A percentile compares a stretch with the other conserved stretches of the same genome.
These are phyloP conservation scores for Hyposoter dolosus DNA, from an alignment of 2,888 invertebrate species.

Conservation along the genomic window DNA sequence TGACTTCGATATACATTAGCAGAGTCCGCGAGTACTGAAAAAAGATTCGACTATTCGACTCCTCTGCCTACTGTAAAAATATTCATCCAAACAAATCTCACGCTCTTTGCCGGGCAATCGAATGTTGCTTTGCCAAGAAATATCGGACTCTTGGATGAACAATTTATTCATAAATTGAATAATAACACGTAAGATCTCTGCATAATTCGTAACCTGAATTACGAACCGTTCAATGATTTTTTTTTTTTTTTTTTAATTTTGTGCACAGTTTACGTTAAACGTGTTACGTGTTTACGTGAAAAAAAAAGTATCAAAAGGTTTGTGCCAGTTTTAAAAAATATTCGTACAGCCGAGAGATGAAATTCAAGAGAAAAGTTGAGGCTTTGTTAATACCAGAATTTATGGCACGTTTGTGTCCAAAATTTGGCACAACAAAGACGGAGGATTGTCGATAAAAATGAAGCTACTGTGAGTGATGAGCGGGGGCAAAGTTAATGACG, in stretches of 20 bases:
- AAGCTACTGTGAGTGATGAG: background rate
- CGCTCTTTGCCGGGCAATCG: conserved; percentile 19
- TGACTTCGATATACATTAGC: conserved; percentile 9
- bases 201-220: background rate
- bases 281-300: background rate
- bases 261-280: no score
- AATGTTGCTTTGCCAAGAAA: background rate
- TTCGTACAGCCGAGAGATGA: background rate
- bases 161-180: background rate
- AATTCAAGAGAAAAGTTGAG: background rate
- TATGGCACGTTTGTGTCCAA: background rate
- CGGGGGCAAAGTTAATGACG: background rate
- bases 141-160: background rate
- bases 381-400: background rate
- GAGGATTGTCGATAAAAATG: background rate
- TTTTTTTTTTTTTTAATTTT: no score
- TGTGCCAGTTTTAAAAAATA: background rate
- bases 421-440: background rate
- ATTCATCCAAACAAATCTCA: conserved; percentile 20
- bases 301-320: background rate
- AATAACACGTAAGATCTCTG: background rate
- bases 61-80: background rate
- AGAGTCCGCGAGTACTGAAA: background rate
- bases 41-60: conserved; percentile 8
- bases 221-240: background rate